Conservation (phyloP, 1,140 invertebrate genomes). For the Formica selysi region DNA sequence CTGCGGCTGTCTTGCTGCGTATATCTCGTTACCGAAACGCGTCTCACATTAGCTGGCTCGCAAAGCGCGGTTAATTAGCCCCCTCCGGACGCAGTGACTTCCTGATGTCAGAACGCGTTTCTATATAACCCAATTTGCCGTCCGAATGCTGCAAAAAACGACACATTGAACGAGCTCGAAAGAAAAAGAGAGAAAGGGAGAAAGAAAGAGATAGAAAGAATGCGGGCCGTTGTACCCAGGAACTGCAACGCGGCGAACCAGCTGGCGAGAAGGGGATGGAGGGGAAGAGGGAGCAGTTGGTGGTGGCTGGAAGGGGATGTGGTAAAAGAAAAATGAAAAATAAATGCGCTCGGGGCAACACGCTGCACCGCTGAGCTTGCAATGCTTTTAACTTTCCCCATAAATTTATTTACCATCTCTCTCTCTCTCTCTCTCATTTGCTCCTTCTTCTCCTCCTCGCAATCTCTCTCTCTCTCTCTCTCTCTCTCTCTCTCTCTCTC, state of each 20-base stretch:
- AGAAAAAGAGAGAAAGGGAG: conserved; percentile 43
- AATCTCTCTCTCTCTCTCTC: conserved; percentile 20
- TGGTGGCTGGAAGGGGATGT: conserved; percentile 4
- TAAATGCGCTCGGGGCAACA: conserved; percentile 74
- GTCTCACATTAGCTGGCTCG: conserved; percentile 29
- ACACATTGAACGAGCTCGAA: conserved; percentile 16
- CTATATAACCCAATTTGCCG: conserved; percentile 76
- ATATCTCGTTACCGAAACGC: conserved; percentile 39
- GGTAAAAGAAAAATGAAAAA: conserved; percentile 75
- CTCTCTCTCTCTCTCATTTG: conserved; percentile 4
- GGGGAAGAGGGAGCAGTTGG: conserved; percentile 41
- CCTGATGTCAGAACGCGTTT: conserved; percentile 68
- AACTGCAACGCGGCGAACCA: conserved; percentile 14
- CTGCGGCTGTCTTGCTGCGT: not conserved
- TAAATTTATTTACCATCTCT: conserved; percentile 82
- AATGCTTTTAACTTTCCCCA: conserved; percentile 83
- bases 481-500: not conserved
- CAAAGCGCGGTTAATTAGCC: conserved; percentile 74
- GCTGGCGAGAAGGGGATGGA: conserved; percentile 17
- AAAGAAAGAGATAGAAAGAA: conserved; percentile 9
- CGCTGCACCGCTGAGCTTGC: conserved; percentile 77
- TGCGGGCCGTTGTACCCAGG: conserved; percentile 31
- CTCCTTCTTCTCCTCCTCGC: not conserved
- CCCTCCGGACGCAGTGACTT: conserved; percentile 51
- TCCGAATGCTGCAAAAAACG: conserved; percentile 55